Evolutionary conservation across 2,113 vertebrate species (phyloP), one percentile per base, ranked within the genome.

Genomic region (Raphicerus campestris): DNA sequence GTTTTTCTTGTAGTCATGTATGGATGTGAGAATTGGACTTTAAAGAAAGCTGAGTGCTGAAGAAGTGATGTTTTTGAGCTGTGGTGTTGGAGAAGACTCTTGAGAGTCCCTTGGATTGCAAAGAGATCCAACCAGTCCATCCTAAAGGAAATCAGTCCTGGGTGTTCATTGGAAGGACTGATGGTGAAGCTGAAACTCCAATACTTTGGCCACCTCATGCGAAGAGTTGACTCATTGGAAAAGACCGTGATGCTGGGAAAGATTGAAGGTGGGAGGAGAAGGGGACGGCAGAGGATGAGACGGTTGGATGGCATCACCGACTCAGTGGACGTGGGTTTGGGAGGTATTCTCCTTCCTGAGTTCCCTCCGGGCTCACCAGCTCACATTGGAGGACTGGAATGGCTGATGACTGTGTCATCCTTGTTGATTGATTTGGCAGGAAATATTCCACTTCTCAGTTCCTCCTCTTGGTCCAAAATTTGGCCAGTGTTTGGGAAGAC

Each of bases 11-110:
- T 70, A 11, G 63, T 70, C n/a, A 22, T 35, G 19, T 70, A 6
- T 70, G n/a, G 17, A 11, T 35, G n/a, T 70, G 63, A 70, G 63
- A 35, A n/a, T 6, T 70, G 63, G 63, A 70, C n/a, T 70, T 3
- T 35, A 35, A 70, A 70, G 63, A 20, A 70, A 70, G 63, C 2
- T 35, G 63, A 70, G 17, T 0, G 0, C 63, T 0, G 0, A 35
- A 35, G n/a, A 70, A 22, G 2, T 70, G 63, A 35, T 70, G 19
- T 10, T 70, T 35, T 35, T 70, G 63, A 70, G 0, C 9, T 70
- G n/a, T 70, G n/a, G 63, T 70, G 9, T 35, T 70, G n/a, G n/a
- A 70, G 19, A 22, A 70, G 63, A 70, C n/a, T 35, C 63, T 22
- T 70, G n/a, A 35, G n/a, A 22, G n/a, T 70, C 63, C 63, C 63